A percentile compares a stretch with the other conserved stretches of the same genome.
phyloP scores from a whole-genome alignment of 2,888 invertebrate genomes.

The Coelogynopora nodosa region DNA sequence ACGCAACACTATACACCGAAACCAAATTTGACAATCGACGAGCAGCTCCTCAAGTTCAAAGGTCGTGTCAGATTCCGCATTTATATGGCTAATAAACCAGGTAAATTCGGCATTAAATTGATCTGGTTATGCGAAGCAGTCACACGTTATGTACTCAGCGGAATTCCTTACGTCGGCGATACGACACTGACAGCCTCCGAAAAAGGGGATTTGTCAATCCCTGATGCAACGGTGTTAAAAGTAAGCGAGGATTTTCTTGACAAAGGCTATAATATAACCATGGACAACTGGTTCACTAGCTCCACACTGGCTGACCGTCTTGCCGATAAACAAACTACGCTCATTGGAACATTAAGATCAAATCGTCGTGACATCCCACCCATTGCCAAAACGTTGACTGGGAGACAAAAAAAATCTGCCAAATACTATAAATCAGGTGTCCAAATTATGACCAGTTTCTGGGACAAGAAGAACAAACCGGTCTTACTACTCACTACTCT shows the following conservation, averaged over 20 bases:
- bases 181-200: too few species aligned
- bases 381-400: neutral
- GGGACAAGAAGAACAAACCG: neutral
- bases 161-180: neutral
- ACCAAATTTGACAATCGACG: conserved; percentile 4
- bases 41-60: neutral
- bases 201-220: neutral
- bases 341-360: neutral
- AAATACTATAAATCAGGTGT: neutral
- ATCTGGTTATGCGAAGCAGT: too few species aligned
- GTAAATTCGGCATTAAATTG: too few species aligned
- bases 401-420: neutral
- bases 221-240: neutral
- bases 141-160: too few species aligned
- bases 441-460: neutral
- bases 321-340: neutral
- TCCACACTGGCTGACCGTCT: too few species aligned
- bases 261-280: neutral
- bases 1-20: neutral
- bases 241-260: neutral
- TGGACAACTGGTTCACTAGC: neutral
- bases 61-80: too few species aligned
- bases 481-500: conserved; percentile 12
- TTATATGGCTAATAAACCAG: too few species aligned
- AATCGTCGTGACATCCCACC: neutral